Evolutionary conservation across 30 jellyfish, hydroid and myxozoan species (phyloP).

Genomic region (Cassiopea xamachana): DNA sequence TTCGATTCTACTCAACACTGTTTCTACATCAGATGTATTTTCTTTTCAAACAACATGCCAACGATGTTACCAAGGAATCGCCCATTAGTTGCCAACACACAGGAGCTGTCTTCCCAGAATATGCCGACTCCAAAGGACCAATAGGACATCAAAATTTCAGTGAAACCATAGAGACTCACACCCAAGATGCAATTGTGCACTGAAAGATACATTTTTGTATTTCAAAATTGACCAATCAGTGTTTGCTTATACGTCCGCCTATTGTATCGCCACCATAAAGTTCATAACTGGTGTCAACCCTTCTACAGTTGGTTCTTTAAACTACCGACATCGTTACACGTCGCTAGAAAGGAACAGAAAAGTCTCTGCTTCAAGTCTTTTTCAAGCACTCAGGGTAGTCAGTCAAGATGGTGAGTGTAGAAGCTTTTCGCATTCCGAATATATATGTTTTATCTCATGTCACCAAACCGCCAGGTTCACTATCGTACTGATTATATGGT

Average conservation of each 20-base stretch:
- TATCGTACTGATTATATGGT: neutral
- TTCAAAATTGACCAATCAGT: neutral
- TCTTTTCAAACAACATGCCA: no score
- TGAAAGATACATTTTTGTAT: neutral
- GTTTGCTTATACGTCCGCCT: neutral
- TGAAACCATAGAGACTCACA: neutral
- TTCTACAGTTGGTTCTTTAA: neutral
- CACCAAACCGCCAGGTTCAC: neutral
- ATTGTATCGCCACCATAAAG: neutral
- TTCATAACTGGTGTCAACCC: neutral
- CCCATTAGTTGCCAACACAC: no score
- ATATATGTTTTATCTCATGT: no score
- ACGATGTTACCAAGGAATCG: no score
- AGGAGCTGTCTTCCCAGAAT: no score
- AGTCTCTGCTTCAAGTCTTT: neutral
- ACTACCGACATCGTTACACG: slow-evolving; percentile 17
- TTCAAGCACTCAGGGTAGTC: neutral
- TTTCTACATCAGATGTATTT: no score
- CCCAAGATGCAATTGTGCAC: neutral
- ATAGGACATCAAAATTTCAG: neutral
- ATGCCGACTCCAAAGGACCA: neutral
- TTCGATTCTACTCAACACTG: no score
- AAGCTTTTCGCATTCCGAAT: no score
- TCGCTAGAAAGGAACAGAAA: slow-evolving; percentile 4
- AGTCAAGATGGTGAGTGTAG: slow-evolving; percentile 6